Percentiles rank a stretch among this genome's conserved stretches.
phyloP scores from a whole-genome alignment of 2,113 vertebrate species.

The Talpa occidentalis region DNA sequence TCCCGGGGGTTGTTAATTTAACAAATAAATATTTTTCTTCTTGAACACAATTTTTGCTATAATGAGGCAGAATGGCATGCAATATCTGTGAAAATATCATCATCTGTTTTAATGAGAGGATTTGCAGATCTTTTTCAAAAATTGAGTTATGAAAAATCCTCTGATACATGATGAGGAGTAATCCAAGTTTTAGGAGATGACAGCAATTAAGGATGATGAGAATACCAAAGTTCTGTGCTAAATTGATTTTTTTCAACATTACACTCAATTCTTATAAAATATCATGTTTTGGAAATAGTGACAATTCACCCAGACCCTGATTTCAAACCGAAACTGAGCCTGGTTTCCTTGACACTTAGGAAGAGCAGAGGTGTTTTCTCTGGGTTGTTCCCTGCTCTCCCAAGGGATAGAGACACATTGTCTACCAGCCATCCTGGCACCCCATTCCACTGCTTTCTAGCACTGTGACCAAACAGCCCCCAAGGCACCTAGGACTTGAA shows the following conservation, averaged over 20 bases:
- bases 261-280: neutral
- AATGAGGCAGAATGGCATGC: neutral
- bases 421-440: neutral
- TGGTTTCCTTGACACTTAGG: neutral
- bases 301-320: neutral
- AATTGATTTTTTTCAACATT: neutral
- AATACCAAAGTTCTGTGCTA: neutral
- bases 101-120: conserved; percentile 19
- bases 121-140: conserved; percentile 22
- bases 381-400: neutral
- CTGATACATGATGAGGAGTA: neutral
- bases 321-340: neutral
- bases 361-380: neutral
- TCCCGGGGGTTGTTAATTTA: neutral
- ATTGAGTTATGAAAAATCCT: neutral
- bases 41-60: neutral
- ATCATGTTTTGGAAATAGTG: neutral
- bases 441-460: neutral
- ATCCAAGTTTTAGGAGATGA: neutral
- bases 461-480: neutral
- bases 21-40: neutral
- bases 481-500: neutral
- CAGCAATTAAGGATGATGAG: neutral
- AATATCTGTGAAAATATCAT: neutral
- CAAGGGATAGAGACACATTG: neutral